phyloP scores from a whole-genome alignment of 1,140 invertebrate genomes.

The Pantala flavescens region DNA sequence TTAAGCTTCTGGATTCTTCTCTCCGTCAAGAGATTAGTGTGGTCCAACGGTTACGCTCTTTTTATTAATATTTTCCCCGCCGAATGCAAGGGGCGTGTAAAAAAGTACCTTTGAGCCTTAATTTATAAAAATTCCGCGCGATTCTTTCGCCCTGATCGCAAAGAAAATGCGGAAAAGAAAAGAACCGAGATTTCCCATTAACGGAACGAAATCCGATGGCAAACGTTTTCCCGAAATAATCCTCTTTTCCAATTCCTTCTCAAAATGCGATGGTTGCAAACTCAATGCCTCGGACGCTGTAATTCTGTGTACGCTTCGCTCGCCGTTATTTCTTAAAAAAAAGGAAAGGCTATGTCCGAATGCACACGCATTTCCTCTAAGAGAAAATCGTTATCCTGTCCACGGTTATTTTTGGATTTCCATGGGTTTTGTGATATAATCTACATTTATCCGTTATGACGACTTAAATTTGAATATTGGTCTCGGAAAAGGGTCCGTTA shows the following conservation, averaged over 20 bases:
- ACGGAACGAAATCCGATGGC: not conserved
- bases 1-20: slow-evolving; percentile 6
- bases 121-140: not conserved
- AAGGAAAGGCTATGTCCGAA: too few relatives aligned
- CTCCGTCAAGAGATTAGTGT: not conserved
- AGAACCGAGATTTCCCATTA: not conserved
- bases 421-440: too few relatives aligned
- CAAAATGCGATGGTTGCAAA: not conserved
- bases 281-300: too few relatives aligned
- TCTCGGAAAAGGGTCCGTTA: too few relatives aligned
- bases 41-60: not conserved
- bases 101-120: not conserved
- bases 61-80: not conserved
- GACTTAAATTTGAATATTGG: too few relatives aligned
- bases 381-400: too few relatives aligned
- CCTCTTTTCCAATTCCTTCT: not conserved
- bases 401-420: too few relatives aligned
- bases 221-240: not conserved
- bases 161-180: not conserved
- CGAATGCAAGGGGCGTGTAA: not conserved
- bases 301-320: too few relatives aligned
- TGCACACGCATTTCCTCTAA: too few relatives aligned
- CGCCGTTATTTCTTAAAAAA: too few relatives aligned
- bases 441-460: too few relatives aligned
- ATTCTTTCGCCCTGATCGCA: not conserved